Evolutionary conservation across 2,888 invertebrate genomes (phyloP).

Genomic region (Epistrophella euchroma): DNA sequence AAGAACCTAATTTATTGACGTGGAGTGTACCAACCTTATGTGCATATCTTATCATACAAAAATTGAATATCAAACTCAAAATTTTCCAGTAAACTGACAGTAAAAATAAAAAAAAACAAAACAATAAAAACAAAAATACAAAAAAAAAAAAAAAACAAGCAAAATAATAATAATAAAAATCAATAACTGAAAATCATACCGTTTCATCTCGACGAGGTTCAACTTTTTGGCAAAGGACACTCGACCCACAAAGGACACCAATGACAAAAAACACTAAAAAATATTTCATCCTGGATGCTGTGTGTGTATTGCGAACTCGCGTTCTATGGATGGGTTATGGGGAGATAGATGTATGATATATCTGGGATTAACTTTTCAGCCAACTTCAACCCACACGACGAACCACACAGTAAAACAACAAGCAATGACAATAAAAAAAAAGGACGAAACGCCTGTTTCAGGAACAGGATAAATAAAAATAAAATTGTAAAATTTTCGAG

Average conservation of each 20-base stretch:
- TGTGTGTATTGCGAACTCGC: not conserved
- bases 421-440: not conserved
- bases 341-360: not conserved
- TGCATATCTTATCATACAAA: not conserved
- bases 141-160: conserved; percentile 29
- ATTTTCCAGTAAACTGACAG: conserved; percentile 11
- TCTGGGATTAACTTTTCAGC: conserved; percentile 51
- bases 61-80: conserved; percentile 12
- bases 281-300: conserved; percentile 37
- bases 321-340: not conserved
- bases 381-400: conserved; percentile 7
- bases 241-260: conserved; percentile 43
- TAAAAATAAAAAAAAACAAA: not conserved
- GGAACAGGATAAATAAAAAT: not conserved
- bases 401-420: conserved; percentile 20
- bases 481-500: conserved; percentile 34
- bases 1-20: not conserved
- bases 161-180: conserved; percentile 74
- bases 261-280: conserved; percentile 45
- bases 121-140: conserved; percentile 39
- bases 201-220: conserved; percentile 80
- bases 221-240: conserved; percentile 78
- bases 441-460: not conserved
- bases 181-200: conserved; percentile 76
- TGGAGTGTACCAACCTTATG: not conserved